Conservation (phyloP, 2,888 invertebrate genomes). For the Ephialtes manifestator region DNA sequence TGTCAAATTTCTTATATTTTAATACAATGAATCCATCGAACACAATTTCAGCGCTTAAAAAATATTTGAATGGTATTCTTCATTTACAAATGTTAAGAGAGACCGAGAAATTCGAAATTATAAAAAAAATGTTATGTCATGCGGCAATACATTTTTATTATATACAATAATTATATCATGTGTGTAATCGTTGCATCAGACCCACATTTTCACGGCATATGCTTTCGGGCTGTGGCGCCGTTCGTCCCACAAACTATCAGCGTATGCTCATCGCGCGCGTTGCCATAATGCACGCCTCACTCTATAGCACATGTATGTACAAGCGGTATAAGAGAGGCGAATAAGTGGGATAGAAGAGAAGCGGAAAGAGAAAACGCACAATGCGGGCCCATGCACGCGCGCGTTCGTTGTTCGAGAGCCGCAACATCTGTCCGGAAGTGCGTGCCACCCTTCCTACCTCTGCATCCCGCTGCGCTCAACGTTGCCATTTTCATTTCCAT, state of each 20-base stretch:
- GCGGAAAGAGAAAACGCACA: constrained; percentile 73
- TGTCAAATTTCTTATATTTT: too few species aligned
- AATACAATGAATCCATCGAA: too few species aligned
- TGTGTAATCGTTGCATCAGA: constrained; percentile 1
- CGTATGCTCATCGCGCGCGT: constrained; percentile 28
- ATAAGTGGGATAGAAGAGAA: constrained; percentile 62
- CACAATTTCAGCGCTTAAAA: too few species aligned
- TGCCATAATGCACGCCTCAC: constrained; percentile 22
- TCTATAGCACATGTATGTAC: constrained; percentile 43
- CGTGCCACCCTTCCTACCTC: constrained; percentile 57
- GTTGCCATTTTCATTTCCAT: constrained; percentile 73
- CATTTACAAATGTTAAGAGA: not conserved
- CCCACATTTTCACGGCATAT: constrained; percentile 34
- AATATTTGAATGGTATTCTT: too few species aligned
- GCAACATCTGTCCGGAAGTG: constrained; percentile 82
- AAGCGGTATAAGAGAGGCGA: constrained; percentile 37
- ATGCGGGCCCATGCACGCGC: constrained; percentile 64
- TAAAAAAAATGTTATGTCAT: not conserved
- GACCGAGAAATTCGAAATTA: not conserved
- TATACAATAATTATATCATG: not conserved
- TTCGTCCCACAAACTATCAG: constrained; percentile 66
- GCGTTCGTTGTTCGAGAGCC: constrained; percentile 60
- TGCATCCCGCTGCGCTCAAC: constrained; percentile 46
- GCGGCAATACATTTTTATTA: not conserved
- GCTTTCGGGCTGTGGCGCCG: constrained; percentile 45